Conservation (phyloP, 2,888 invertebrate genomes). For the Coenonympha arcania region DNA sequence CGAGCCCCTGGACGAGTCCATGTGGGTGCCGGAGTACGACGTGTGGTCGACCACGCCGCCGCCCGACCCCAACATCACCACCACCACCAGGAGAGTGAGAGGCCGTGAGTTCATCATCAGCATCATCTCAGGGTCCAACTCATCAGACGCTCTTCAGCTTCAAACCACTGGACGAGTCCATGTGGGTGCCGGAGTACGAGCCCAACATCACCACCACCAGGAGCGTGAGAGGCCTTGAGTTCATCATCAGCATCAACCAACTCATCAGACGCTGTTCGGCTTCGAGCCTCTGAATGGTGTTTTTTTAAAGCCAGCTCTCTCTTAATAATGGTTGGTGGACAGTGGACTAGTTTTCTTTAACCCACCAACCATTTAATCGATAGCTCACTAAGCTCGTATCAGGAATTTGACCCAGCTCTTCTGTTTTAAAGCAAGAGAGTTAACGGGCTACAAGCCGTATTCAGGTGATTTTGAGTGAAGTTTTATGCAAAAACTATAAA, state of each 20-base stretch:
- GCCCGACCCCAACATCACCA: constrained; percentile 6
- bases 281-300: background rate
- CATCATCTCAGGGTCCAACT: no score
- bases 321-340: no score
- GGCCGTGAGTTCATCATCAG: background rate
- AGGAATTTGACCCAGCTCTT: no score
- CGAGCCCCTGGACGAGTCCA: constrained; percentile 42
- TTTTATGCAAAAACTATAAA: no score
- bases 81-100: background rate
- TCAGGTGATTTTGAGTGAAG: no score
- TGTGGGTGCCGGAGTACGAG: background rate
- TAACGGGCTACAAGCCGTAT: no score
- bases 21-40: constrained; percentile 45
- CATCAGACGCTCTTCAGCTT: constrained; percentile 34
- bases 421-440: no score
- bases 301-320: no score
- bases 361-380: no score
- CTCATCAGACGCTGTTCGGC: background rate
- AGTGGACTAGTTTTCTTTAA: no score
- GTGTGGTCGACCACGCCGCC: constrained; percentile 32
- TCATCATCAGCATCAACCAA: no score
- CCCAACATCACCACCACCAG: background rate
- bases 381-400: no score
- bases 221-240: background rate
- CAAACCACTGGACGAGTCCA: background rate